Percentiles rank a stretch among this genome's conserved stretches.
Evolutionary conservation across 2,113 vertebrate species (phyloP).

Genomic region (Callipepla californica): DNA sequence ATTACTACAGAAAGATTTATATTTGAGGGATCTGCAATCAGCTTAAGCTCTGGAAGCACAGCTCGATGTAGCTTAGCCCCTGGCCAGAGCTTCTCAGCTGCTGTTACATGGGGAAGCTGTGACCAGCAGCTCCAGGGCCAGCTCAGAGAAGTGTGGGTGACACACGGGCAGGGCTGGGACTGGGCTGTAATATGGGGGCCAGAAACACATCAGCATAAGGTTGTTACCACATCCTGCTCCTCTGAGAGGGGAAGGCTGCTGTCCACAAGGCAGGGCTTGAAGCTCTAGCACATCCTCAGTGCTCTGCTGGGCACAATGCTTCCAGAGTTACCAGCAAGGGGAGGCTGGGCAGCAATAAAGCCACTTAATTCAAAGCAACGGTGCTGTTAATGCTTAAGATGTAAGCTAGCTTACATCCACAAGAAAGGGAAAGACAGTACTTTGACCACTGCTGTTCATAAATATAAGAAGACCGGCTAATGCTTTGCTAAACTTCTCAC

Average conservation of each 20-base stretch:
- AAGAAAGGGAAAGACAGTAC: background rate
- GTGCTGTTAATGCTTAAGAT: background rate
- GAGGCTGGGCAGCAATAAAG: background rate
- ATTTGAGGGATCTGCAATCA: conserved; percentile 33
- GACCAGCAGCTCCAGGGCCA: background rate
- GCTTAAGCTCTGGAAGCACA: background rate
- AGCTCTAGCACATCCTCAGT: background rate
- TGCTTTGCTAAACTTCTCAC: conserved; percentile 34
- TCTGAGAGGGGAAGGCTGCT: background rate
- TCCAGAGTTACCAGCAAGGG: background rate
- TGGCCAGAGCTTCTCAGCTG: background rate
- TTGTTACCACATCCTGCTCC: background rate
- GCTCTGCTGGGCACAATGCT: background rate
- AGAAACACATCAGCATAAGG: background rate
- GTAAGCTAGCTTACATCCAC: background rate
- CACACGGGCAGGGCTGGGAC: background rate
- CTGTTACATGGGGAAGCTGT: background rate
- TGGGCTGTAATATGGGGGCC: accelerated
- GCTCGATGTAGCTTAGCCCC: background rate
- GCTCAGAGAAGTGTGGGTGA: background rate
- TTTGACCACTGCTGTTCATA: conserved; percentile 38
- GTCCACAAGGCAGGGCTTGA: background rate
- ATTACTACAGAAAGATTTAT: conserved; percentile 28
- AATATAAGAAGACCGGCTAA: conserved; percentile 34
- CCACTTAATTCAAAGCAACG: background rate